Percentiles rank a stretch among this genome's conserved stretches.
Conservation (phyloP, 2,797 vertebrate genomes). For the Macrochelys suwanniensis region DNA sequence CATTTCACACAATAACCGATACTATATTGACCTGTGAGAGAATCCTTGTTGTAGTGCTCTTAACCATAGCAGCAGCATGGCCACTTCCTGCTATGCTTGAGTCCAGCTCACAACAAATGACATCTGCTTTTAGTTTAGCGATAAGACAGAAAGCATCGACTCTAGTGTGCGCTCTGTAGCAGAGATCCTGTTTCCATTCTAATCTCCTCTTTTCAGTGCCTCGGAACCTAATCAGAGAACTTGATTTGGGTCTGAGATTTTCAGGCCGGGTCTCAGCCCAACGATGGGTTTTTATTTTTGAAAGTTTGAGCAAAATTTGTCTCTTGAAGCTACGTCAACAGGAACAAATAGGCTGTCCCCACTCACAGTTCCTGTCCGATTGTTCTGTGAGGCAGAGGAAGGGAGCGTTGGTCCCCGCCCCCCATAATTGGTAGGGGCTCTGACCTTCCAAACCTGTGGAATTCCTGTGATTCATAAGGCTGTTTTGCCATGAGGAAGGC, state of each 20-base stretch:
- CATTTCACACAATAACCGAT: not conserved
- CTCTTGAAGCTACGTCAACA: not conserved
- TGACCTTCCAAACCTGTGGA: not conserved
- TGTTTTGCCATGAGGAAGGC: not conserved
- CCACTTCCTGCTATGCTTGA: not conserved
- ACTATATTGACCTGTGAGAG: not conserved
- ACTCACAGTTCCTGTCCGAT: not conserved
- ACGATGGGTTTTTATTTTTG: not conserved
- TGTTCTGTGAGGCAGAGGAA: not conserved
- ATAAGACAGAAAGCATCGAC: not conserved
- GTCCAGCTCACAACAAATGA: not conserved
- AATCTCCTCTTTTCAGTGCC: slow-evolving; percentile 41
- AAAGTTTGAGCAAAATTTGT: not conserved
- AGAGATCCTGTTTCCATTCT: slow-evolving; percentile 52
- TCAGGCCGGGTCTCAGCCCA: not conserved
- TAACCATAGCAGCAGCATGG: not conserved
- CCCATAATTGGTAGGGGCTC: not conserved
- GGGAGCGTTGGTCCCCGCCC: fast-evolving
- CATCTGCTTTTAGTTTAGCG: not conserved
- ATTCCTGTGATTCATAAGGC: not conserved
- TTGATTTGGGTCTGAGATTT: not conserved
- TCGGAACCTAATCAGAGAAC: not conserved
- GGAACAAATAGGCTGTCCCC: fast-evolving
- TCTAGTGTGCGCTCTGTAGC: not conserved
- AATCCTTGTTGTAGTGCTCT: not conserved